Evolutionary conservation across 2,797 vertebrate species (phyloP), one percentile per base, ranked within the genome.

Genomic region (Darevskia mixta): DNA sequence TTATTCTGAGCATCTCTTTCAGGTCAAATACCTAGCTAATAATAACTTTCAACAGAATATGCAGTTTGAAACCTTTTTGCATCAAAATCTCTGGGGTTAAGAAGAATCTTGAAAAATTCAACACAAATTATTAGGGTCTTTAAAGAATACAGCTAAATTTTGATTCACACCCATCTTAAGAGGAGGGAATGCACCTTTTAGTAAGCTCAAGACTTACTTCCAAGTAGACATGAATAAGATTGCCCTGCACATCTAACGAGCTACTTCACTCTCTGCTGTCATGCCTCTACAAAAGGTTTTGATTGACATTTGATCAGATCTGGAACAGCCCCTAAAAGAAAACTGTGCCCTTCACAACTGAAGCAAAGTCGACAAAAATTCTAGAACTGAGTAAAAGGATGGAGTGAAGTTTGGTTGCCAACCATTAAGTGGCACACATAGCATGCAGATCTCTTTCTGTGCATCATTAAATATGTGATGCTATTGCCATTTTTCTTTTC

Each of bases 371-470:
- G 49, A 43, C 17, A n/a, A 32, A 82, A 78, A 82, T 15, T n/a
- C 64, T 79, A 38, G 82, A 76, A 76, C 77, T 5, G 43, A 45
- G 29, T 29, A 67, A 75, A 61, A 84, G 35, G 67, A n/a, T 35
- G 77, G 83, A 32, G 29, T 55, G 84, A 76, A 85, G 27, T 77
- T 85, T 85, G 83, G 38, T 64, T 75, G 38, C 76, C 83, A 61
- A 61, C 38, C 25, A 3, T 11, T 45, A 71, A 69, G 43, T 45
- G 67, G 78, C 55, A 35, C 15, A 45, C 55, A 35, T 29, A 45
- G 69, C 91, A 94, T 91, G 89, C 93, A 91, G 83, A 38, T 35
- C 11, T 25, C 77, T 45, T n/a, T 84, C 85, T 27, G 23, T 79
- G 49, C 35, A 18, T 27, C 83, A 86, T 86, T 87, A 61, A 69